A percentile compares a stretch with the other conserved stretches of the same genome.
phyloP scores from a whole-genome alignment of 2,113 vertebrate genomes.

The Todiramphus chloris region DNA sequence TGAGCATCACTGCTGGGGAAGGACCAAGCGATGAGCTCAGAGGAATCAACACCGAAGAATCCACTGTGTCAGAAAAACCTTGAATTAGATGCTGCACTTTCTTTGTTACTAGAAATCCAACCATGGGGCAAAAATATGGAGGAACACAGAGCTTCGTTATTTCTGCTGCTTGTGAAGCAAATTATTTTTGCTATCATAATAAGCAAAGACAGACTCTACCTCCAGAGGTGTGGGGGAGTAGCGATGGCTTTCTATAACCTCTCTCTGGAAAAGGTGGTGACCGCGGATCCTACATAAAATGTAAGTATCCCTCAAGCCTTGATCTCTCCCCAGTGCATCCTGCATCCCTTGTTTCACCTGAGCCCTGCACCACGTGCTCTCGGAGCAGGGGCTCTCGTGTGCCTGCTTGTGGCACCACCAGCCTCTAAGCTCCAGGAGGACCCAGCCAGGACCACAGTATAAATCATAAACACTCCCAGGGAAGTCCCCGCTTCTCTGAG shows the following conservation, averaged over 20 bases:
- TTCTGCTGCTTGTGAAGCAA: not conserved
- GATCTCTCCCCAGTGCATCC: not conserved
- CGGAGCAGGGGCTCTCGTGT: not conserved
- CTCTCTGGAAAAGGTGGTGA: not conserved
- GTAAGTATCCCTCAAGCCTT: not conserved
- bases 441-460: not conserved
- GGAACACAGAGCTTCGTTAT: not conserved
- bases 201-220: not conserved
- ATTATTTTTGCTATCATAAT: not conserved
- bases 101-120: not conserved
- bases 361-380: accelerated
- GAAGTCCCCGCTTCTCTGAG: not conserved
- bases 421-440: not conserved
- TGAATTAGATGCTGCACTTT: not conserved
- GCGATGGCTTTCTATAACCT: not conserved
- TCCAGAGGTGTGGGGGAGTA: not conserved
- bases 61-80: not conserved
- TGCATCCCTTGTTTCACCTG: not conserved
- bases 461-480: not conserved
- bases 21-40: not conserved
- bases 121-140: not conserved
- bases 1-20: not conserved
- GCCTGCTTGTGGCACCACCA: not conserved
- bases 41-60: not conserved
- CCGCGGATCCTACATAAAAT: not conserved